Evolutionary conservation across 2,888 invertebrate genomes (phyloP).

Genomic region (Ennomos erosarius): DNA sequence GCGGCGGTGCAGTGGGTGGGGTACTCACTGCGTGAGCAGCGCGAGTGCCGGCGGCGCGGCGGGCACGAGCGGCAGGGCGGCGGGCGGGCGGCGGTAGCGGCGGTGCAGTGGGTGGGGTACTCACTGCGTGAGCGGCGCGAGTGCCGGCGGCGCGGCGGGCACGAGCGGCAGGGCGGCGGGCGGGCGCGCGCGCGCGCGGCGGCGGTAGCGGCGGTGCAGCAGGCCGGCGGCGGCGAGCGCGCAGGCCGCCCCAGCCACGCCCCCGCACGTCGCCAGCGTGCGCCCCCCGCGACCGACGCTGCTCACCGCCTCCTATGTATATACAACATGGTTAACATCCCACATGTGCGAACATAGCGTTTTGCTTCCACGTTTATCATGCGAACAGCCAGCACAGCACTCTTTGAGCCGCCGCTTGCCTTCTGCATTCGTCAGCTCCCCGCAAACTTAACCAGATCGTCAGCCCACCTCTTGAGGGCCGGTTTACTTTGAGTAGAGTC

Average conservation of each 20-base stretch:
- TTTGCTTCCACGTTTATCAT: no score
- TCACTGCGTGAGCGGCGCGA: conserved; percentile 61
- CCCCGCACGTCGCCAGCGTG: conserved; percentile 39
- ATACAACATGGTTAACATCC: no score
- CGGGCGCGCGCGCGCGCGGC: conserved; percentile 44
- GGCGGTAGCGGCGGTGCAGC: conserved; percentile 54
- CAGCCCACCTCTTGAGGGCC: no score
- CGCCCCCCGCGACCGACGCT: conserved; percentile 37
- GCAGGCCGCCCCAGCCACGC: conserved; percentile 55
- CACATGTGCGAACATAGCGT: no score
- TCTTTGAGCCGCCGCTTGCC: no score
- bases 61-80: conserved; percentile 53
- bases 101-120: conserved; percentile 50
- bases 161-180: conserved; percentile 47
- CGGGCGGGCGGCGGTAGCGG: conserved; percentile 54
- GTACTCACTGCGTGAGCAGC: conserved; percentile 67
- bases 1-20: conserved; percentile 45
- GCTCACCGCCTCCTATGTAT: conserved; percentile 32
- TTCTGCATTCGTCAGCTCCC: no score
- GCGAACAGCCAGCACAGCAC: no score
- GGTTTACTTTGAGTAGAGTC: no score
- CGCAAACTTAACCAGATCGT: no score
- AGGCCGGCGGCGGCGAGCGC: conserved; percentile 56
- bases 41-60: conserved; percentile 44
- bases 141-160: conserved; percentile 42